Base-by-base conservation (phyloP, 2,888 invertebrate genomes). In the Lingula anatina region DNA sequence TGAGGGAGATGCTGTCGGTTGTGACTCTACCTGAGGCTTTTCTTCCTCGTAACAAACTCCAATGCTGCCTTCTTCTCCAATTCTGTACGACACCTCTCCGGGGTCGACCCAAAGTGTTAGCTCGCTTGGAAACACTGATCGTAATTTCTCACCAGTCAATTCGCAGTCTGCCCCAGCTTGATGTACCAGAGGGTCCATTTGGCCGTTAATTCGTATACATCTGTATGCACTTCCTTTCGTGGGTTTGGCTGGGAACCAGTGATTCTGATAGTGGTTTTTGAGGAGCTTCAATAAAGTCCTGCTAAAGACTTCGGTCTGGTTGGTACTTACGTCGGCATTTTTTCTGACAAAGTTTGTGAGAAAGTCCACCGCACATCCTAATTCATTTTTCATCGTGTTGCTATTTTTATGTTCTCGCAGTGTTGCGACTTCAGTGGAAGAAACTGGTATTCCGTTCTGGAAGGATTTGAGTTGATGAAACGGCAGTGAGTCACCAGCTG, bases 61-160 rank as follows among this genome's bases (percentile, higher is more conserved):
- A 56, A 84, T 83, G 59, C 83, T 83, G 24, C 84, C 84, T 64
- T 83, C 83, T 66, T 84, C 84, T 24, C 84, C 84, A 62, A 84
- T 83, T 62, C 85, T 76, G 72, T 84, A 85, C 12, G 83, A 82
- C 7, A 87, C 87, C 77, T 87, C 86, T 60, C 80, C 79, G 2
- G 87, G 87, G 70, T 87, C 87, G 56, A 87, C 85, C 87, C 87
- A 87, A 77, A 87, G 82, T 27, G 87, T 87, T 18, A 87, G 80
- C 76, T 87, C 87, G 62, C 81, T 81, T 25, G 87, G 87, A 56
- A 86, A 81, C 77, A 58, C 82, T 77, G 53, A 46, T 39, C 47
- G 49, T 18, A 67, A 38, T 46, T 81, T 78, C 5, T 55, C 54
- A 55, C 84, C 83, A 53, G 80, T 73, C 36, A 86, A 77, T 47